These are phyloP conservation scores for Pseudopodoces humilis DNA, from an alignment of 2,113 vertebrate species.

Conservation along the genomic window DNA sequence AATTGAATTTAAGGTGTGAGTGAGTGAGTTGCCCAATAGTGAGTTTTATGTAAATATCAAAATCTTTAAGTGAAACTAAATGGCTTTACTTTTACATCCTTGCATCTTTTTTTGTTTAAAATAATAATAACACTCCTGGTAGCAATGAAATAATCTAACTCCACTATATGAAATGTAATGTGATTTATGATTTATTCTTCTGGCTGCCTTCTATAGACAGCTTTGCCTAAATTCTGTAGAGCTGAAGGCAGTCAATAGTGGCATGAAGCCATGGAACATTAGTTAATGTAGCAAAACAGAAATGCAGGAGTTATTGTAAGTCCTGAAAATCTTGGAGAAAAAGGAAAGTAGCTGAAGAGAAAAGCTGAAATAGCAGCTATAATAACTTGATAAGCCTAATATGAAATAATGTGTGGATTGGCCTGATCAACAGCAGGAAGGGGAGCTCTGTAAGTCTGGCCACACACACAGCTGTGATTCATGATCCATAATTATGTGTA, in stretches of 20 bases:
- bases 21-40: background rate
- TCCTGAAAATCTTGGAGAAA: background rate
- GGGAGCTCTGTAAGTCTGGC: background rate
- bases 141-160: background rate
- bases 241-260: background rate
- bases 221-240: background rate
- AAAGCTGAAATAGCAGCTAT: background rate
- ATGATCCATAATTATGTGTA: rapidly evolving
- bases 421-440: background rate
- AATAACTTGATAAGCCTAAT: background rate
- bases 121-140: background rate
- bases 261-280: background rate
- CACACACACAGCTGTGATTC: background rate
- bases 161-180: background rate
- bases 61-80: background rate
- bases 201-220: background rate
- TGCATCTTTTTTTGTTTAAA: background rate
- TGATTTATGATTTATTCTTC: background rate
- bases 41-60: background rate
- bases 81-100: background rate
- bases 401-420: background rate
- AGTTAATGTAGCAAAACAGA: background rate
- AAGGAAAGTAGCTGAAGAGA: background rate
- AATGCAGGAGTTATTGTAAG: background rate
- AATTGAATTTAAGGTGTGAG: background rate